Conservation (phyloP, 2,888 invertebrate genomes). For the Epicampocera succincta region DNA sequence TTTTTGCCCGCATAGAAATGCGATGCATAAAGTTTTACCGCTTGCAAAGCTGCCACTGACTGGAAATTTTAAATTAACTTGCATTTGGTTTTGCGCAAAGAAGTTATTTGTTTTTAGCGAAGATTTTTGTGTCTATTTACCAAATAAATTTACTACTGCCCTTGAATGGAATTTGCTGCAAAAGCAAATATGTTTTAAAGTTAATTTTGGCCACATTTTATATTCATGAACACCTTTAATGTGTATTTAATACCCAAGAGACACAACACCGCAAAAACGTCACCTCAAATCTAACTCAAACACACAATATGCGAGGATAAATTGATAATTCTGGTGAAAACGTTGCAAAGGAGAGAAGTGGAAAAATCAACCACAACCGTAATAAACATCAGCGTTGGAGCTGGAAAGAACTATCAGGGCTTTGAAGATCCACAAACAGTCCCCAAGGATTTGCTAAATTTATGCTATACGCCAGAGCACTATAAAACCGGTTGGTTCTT, state of each 20-base stretch:
- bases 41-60: not conserved
- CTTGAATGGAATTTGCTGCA: no score
- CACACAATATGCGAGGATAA: not conserved
- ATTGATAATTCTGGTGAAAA: not conserved
- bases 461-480: no score
- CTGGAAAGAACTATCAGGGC: no score
- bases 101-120: not conserved
- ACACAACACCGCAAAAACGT: constrained; percentile 5
- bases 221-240: not conserved
- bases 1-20: constrained; percentile 42
- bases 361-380: no score
- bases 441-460: no score
- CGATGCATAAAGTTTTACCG: constrained; percentile 32
- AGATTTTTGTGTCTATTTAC: not conserved
- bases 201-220: no score
- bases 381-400: no score
- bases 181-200: no score
- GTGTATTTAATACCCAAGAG: constrained; percentile 1
- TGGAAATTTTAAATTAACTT: not conserved
- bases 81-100: not conserved
- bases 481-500: no score
- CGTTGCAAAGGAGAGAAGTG: no score
- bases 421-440: no score
- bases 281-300: constrained; percentile 6
- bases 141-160: no score